Evolutionary conservation across 2,113 vertebrate species (phyloP), one percentile per base, ranked within the genome.

Genomic region (Paedocypris sp.): DNA sequence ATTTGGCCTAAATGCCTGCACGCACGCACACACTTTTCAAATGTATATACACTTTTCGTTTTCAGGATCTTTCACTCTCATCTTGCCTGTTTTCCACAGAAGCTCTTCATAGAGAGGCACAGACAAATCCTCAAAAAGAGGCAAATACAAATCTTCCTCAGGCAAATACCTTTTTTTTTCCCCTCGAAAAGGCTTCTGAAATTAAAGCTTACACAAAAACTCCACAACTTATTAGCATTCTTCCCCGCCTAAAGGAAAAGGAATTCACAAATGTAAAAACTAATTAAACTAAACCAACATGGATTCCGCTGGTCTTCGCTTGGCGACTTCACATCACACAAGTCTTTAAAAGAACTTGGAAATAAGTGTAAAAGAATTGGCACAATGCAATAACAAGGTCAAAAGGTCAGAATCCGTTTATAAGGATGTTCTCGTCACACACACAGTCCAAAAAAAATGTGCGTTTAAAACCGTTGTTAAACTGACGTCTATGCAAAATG

Each of bases 251-350:
- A 11, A 54, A 57, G 72, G 60, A 62, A 42, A 60, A 49, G 29
- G 35, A 70, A 64, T 71, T 62, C 58, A 68, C 64, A 54, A 74
- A 71, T 69, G 54, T 71, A 64, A 48, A 69, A 60, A 67, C 47
- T 56, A 72, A 72, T 75, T 72, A 67, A 72, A 62, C 68, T 67
- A 67, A 65, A 71, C 72, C 68, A 74, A 74, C 42, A 68, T 57
- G 65, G 38, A 62, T 43, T 51, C 35, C 48, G 32, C 32, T 35
- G 23, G 31, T 47, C 51, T 48, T 64, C 57, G 54, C 51, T 64
- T 64, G n/a, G n/a, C n/a, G n/a, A n/a, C n/a, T n/a, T n/a, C n/a
- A n/a, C n/a, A n/a, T n/a, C n/a, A n/a, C n/a, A n/a, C n/a, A n/a
- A n/a, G n/a, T n/a, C n/a, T n/a, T n/a, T n/a, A n/a, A n/a, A n/a